Base-by-base conservation (phyloP, 2,888 invertebrate species). In the Lathronympha strigana region DNA sequence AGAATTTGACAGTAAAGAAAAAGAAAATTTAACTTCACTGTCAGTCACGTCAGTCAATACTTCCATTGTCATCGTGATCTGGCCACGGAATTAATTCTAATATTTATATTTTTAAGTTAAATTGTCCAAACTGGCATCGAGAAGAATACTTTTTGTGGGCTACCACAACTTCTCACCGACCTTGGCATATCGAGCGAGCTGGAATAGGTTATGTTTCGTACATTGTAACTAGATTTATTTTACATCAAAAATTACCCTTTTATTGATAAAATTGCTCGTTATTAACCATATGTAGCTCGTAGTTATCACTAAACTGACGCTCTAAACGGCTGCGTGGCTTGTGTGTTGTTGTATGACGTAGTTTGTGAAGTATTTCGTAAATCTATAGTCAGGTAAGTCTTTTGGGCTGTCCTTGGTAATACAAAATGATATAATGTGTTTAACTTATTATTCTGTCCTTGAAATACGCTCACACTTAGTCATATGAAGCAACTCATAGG, bases 121-220 rank as follows among this genome's bases (percentile, higher is more conserved):
- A 72, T 55, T 71, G 21, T 71, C 73, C 90, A 91, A 90, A 82
- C 90, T 91, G 90, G 90, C 90, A 87, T 86, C 88, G 54, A 84
- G 84, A 81, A 83, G 84, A 73, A 51, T 88, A 47, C 63, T 89
- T 55, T 73, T 87, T 66, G 79, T 89, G 75, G 84, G 89, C 62
- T 76, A 83, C 78, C 86, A 86, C 76, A 84, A 78, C 69, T 85
- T 84, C 70, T 83, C 86, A 33, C 87, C 88, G 4, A 76, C 80
- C 6, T 28, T 82, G 50, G 69, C 77, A 2, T 83, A 78, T 67
- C 80, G 87, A 70, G 70, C 78, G 61, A 75, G 71, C 68, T 72
- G 68, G 31, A 81, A 84, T 85, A 90, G 90, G 90, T 90, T 86
- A 89, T 84, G 75, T 68, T 74, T 70, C 45, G 51, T 33, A 17